Conservation (phyloP, 2,888 invertebrate genomes). For the Hofmannophila pseudospretella region DNA sequence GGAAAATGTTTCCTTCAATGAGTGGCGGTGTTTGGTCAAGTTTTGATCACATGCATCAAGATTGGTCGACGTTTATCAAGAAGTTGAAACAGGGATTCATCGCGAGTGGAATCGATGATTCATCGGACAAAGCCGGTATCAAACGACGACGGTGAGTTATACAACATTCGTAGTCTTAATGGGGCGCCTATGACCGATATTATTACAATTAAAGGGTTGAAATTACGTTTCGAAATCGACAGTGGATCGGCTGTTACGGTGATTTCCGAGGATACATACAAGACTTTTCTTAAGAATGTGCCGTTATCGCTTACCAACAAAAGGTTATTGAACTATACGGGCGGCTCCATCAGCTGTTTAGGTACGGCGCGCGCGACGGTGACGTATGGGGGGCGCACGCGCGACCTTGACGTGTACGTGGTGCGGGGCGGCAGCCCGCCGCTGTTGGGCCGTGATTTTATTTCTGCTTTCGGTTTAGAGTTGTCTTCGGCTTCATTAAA, state of each 20-base stretch:
- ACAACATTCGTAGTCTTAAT: slow-evolving; percentile 7
- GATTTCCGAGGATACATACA: slow-evolving; percentile 13
- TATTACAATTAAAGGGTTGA: not conserved
- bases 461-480: slow-evolving; percentile 14
- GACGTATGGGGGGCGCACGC: slow-evolving; percentile 10
- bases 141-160: slow-evolving; percentile 2
- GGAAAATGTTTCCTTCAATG: no score
- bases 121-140: slow-evolving; percentile 1
- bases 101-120: not conserved
- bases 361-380: slow-evolving; percentile 11
- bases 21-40: no score
- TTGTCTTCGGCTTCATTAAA: not conserved
- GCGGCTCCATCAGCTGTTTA: slow-evolving; percentile 11
- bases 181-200: slow-evolving; percentile 12
- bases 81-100: no score
- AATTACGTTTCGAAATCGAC: slow-evolving; percentile 12
- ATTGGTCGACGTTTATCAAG: no score
- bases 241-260: slow-evolving; percentile 19
- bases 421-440: slow-evolving; percentile 20
- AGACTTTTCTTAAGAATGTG: slow-evolving; percentile 13
- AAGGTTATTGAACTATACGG: slow-evolving; percentile 14
- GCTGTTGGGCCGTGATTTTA: slow-evolving; percentile 19
- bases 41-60: no score
- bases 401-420: slow-evolving; percentile 13
- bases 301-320: slow-evolving; percentile 14